Percentiles rank a stretch among this genome's conserved stretches.
Evolutionary conservation across 1,140 invertebrate species (phyloP).

Genomic region (Dendroctonus ponderosae): DNA sequence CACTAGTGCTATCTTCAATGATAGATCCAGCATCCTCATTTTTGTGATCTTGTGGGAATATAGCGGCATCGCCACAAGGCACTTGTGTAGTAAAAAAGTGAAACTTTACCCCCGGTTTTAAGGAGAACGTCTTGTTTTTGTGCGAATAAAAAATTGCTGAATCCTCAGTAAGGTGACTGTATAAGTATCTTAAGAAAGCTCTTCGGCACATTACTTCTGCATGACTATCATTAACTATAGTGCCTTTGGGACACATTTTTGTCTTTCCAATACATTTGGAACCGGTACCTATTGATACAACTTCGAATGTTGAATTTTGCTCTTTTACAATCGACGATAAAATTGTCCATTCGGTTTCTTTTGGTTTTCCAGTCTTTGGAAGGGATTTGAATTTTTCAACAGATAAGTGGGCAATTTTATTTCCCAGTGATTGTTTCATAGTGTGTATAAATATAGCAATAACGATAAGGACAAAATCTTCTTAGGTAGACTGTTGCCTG

Average conservation of each 20-base stretch:
- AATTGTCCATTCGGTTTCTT: constrained; percentile 73
- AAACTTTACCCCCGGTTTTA: constrained; percentile 68
- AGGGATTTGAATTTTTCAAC: constrained; percentile 59
- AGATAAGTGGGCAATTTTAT: constrained; percentile 7
- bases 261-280: constrained; percentile 85
- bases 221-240: constrained; percentile 84
- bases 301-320: constrained; percentile 54
- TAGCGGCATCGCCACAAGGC: constrained; percentile 94
- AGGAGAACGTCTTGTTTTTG: constrained; percentile 49
- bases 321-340: constrained; percentile 68
- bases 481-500: no score
- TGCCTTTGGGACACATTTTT: constrained; percentile 66
- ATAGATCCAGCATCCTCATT: constrained; percentile 42
- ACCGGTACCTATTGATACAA: constrained; percentile 82
- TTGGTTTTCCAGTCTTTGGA: constrained; percentile 80
- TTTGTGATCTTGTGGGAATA: constrained; percentile 65
- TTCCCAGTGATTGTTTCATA: no score
- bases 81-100: constrained; percentile 85
- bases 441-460: no score
- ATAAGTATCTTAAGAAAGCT: constrained; percentile 76
- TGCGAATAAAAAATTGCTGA: constrained; percentile 49
- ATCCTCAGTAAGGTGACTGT: constrained; percentile 58
- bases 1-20: background rate
- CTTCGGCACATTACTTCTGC: constrained; percentile 85
- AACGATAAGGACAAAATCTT: no score